Conservation (phyloP, 2,113 vertebrate genomes). For the Lota lota region DNA sequence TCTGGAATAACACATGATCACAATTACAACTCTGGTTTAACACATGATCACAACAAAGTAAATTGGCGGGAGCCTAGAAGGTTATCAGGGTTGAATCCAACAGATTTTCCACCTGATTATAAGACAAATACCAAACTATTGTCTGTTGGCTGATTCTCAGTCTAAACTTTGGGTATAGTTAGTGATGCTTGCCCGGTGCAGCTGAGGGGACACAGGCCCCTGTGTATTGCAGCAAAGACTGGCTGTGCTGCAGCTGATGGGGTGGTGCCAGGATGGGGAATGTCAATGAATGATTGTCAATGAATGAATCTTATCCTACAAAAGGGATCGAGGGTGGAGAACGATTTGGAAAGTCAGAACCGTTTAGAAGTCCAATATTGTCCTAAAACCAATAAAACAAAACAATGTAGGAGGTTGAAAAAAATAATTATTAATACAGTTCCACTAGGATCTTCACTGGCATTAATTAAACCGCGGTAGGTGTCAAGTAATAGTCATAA, state of each 20-base stretch:
- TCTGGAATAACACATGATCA: background rate
- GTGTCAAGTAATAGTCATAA: too few species aligned
- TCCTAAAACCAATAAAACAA: background rate
- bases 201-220: constrained; percentile 48
- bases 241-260: constrained; percentile 53
- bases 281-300: constrained; percentile 53
- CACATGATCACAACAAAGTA: background rate
- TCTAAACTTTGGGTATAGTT: too few species aligned
- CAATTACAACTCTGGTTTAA: background rate
- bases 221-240: constrained; percentile 51
- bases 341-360: background rate
- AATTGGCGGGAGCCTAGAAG: too few species aligned
- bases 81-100: background rate
- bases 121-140: too few species aligned
- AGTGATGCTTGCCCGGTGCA: constrained; percentile 25
- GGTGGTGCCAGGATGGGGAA: constrained; percentile 51
- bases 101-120: too few species aligned
- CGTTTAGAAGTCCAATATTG: background rate
- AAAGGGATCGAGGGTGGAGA: constrained; percentile 14
- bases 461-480: too few species aligned
- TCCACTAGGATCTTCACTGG: too few species aligned
- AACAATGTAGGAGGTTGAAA: background rate
- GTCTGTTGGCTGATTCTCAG: too few species aligned
- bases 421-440: background rate
- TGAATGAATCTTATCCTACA: constrained; percentile 44